These are phyloP conservation scores for Bombyx huttoni DNA, from an alignment of 2,888 invertebrate species.

Conservation along the genomic window DNA sequence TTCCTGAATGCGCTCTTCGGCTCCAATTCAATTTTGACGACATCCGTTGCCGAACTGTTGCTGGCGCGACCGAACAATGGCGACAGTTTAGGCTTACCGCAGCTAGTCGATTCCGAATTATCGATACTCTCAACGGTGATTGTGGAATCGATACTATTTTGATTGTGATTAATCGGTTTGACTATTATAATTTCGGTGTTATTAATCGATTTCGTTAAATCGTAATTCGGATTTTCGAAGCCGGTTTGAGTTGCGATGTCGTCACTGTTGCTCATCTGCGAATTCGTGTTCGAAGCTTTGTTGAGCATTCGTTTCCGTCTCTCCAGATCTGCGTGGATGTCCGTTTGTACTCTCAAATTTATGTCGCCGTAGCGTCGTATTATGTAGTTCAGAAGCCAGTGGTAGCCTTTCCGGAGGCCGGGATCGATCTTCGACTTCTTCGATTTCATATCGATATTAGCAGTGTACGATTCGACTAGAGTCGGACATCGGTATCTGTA, in stretches of 20 bases:
- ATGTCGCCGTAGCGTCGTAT: constrained; percentile 75
- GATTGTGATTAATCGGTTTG: constrained; percentile 37
- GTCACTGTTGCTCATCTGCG: constrained; percentile 47
- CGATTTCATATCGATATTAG: constrained; percentile 32
- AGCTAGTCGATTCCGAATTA: constrained; percentile 34
- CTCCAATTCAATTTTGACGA: constrained; percentile 51
- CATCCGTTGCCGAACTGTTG: constrained; percentile 30
- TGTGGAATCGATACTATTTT: constrained; percentile 48
- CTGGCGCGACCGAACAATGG: constrained; percentile 52
- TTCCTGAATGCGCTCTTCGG: constrained; percentile 53
- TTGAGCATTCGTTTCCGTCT: constrained; percentile 51
- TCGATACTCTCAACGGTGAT: constrained; percentile 54
- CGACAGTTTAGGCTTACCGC: constrained; percentile 48
- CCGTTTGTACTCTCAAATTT: constrained; percentile 77
- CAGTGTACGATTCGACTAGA: constrained; percentile 82
- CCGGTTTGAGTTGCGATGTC: constrained; percentile 57
- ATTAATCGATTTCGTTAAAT: constrained; percentile 21
- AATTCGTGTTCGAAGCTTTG: constrained; percentile 43
- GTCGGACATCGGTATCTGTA: constrained; percentile 81
- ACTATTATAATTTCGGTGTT: constrained; percentile 43
- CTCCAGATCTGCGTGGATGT: constrained; percentile 67
- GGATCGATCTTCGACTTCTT: constrained; percentile 74
- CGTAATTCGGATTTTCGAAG: constrained; percentile 61
- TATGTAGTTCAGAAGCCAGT: constrained; percentile 81
- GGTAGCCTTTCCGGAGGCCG: constrained; percentile 77